These are phyloP conservation scores for Drosophila subpulchrella DNA, from an alignment of 1,140 invertebrate genomes.

Conservation along the genomic window DNA sequence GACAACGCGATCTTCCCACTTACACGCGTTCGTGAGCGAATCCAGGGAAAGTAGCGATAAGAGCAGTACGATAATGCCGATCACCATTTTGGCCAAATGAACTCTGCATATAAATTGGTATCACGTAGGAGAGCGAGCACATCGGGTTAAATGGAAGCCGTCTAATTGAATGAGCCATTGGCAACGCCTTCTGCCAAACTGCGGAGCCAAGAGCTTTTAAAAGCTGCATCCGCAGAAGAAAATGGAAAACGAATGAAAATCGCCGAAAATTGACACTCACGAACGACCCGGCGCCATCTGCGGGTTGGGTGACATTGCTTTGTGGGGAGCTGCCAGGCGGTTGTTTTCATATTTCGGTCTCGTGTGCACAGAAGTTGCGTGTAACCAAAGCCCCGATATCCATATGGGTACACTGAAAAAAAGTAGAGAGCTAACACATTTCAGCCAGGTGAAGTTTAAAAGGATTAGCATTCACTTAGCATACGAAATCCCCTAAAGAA, in stretches of 20 bases:
- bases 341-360: constrained; percentile 29
- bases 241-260: constrained; percentile 50
- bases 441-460: not conserved
- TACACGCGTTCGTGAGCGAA: constrained; percentile 53
- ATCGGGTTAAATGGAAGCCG: constrained; percentile 57
- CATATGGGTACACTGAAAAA: constrained; percentile 31
- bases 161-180: constrained; percentile 59
- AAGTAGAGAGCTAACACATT: not conserved
- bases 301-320: constrained; percentile 67
- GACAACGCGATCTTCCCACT: constrained; percentile 21
- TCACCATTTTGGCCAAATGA: constrained; percentile 27
- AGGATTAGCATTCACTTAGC: no score
- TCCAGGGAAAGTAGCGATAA: constrained; percentile 60
- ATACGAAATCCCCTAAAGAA: no score
- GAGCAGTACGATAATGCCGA: constrained; percentile 19
- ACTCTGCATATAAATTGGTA: constrained; percentile 31
- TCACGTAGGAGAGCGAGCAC: constrained; percentile 28
- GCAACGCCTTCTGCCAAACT: constrained; percentile 44
- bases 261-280: constrained; percentile 43
- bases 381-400: constrained; percentile 57
- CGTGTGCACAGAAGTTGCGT: constrained; percentile 52
- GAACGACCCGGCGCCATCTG: constrained; percentile 47
- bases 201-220: constrained; percentile 30
- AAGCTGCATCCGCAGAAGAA: constrained; percentile 45
- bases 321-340: constrained; percentile 26